Evolutionary conservation across 2,113 vertebrate genomes (phyloP).

Genomic region (Rhodinocichla rosea): DNA sequence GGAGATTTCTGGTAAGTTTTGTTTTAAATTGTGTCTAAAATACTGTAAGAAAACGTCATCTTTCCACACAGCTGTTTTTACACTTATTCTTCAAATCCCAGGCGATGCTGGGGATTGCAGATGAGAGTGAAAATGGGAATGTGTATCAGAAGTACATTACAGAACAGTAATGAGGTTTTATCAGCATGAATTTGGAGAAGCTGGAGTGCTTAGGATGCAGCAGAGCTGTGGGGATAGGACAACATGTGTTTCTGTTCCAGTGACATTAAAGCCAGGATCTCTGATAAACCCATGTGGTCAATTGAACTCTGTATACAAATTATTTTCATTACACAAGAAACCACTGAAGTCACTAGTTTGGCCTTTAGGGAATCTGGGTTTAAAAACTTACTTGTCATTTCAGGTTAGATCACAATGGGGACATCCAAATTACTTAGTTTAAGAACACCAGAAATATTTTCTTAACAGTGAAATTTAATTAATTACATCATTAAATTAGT

Average conservation of each 20-base stretch:
- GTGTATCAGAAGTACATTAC: background rate
- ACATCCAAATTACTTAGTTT: background rate
- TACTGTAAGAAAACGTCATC: background rate
- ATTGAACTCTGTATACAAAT: background rate
- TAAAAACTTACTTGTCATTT: background rate
- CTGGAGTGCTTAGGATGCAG: background rate
- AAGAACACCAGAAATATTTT: background rate
- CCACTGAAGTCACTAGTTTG: background rate
- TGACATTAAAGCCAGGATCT: background rate
- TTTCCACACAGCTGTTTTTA: background rate
- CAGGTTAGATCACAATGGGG: background rate
- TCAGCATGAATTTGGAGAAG: slow-evolving; percentile 12
- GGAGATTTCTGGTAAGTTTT: background rate
- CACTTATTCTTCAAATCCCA: background rate
- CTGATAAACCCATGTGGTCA: background rate
- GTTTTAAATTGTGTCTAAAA: background rate
- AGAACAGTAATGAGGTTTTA: slow-evolving; percentile 45
- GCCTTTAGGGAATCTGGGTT: background rate
- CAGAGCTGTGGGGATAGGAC: background rate
- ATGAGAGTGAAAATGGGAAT: background rate
- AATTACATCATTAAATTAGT: background rate
- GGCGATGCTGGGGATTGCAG: background rate
- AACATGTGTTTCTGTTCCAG: background rate
- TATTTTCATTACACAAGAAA: background rate
- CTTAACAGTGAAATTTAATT: background rate